These are phyloP conservation scores for Sorex araneus DNA, from an alignment of 2,113 vertebrate species.

Conservation along the genomic window DNA sequence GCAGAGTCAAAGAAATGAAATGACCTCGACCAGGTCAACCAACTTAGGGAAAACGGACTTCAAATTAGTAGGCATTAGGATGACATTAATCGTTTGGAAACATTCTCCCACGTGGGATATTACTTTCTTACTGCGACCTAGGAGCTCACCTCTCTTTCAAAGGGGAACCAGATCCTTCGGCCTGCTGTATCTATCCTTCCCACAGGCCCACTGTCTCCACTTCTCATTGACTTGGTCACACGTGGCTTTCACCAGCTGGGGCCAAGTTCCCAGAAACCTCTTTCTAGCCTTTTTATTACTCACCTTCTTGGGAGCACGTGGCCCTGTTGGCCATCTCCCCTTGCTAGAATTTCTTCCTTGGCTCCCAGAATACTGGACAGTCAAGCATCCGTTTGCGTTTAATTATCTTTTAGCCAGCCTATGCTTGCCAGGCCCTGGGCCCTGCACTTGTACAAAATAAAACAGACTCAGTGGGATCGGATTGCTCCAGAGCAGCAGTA, in stretches of 20 bases:
- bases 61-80: not conserved
- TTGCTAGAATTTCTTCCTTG: constrained; percentile 2
- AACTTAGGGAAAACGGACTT: not conserved
- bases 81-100: not conserved
- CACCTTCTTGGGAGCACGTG: not conserved
- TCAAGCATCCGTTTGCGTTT: not conserved
- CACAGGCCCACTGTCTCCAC: not conserved
- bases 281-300: not conserved
- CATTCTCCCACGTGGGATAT: not conserved
- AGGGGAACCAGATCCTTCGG: not conserved
- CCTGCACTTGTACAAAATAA: not conserved
- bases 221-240: too few relatives aligned
- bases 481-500: not conserved
- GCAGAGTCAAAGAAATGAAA: not conserved
- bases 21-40: not conserved
- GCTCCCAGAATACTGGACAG: not conserved
- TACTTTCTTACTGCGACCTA: not conserved
- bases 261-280: not conserved
- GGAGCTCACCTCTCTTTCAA: not conserved
- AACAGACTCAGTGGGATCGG: not conserved
- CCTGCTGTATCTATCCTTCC: not conserved
- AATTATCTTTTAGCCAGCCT: not conserved
- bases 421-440: not conserved
- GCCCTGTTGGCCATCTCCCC: not conserved
- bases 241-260: not conserved